A percentile compares a stretch with the other conserved stretches of the same genome.
phyloP scores from a whole-genome alignment of 2,888 invertebrate genomes.

The Diploptera punctata region DNA sequence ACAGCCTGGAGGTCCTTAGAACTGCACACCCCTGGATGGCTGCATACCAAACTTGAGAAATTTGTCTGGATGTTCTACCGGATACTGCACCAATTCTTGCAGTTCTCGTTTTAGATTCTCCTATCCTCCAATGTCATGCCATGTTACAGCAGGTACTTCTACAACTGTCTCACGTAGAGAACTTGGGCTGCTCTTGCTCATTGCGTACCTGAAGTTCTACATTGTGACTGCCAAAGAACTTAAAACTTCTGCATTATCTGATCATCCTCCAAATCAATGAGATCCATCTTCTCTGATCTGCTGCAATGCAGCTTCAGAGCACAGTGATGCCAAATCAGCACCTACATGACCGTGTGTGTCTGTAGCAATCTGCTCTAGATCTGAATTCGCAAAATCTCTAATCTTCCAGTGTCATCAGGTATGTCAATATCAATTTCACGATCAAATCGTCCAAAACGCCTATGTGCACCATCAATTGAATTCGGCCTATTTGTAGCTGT shows the following conservation, averaged over 20 bases:
- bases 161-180: slow-evolving; percentile 99
- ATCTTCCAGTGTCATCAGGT: slow-evolving; percentile 96
- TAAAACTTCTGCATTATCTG: slow-evolving; percentile 95
- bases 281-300: slow-evolving; percentile 99
- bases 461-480: slow-evolving; percentile 96
- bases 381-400: slow-evolving; percentile 98
- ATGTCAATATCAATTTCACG: slow-evolving; percentile 99
- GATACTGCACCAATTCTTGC: slow-evolving; percentile 98
- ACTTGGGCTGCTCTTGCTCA: slow-evolving; percentile 98
- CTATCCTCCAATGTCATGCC: slow-evolving; percentile 98
- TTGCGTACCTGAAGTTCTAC: slow-evolving; percentile 99
- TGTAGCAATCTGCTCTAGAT: slow-evolving; percentile 97
- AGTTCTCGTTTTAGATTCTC: slow-evolving; percentile 96
- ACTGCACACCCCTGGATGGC: slow-evolving; percentile 96
- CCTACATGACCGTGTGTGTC: slow-evolving; percentile 99
- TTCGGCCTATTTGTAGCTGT: slow-evolving; percentile 99
- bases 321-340: slow-evolving; percentile 97
- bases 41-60: slow-evolving; percentile 99
- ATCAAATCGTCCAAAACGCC: slow-evolving; percentile 98
- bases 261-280: slow-evolving; percentile 99
- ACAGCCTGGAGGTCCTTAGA: slow-evolving; percentile 98
- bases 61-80: slow-evolving; percentile 99
- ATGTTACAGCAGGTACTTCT: slow-evolving; percentile 96
- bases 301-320: slow-evolving; percentile 98
- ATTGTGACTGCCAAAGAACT: slow-evolving; percentile 97